Evolutionary conservation across 2,888 invertebrate genomes (phyloP), one percentile per base, ranked within the genome.

Genomic region (Phorcus lineatus): DNA sequence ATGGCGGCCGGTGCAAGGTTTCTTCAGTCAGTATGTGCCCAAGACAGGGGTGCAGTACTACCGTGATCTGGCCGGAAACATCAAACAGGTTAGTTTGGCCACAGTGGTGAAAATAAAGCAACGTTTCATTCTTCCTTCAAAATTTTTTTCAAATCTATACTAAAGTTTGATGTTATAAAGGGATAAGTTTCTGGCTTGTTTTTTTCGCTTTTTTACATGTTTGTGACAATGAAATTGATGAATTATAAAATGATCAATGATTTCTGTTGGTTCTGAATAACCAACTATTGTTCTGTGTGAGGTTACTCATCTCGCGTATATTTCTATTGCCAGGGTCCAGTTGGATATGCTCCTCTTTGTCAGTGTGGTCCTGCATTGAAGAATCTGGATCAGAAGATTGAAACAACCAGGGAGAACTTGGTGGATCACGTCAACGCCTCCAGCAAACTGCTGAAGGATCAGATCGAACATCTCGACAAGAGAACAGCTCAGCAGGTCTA

Each of bases 291-390:
- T n/a, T n/a, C n/a, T n/a, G n/a, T n/a, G n/a, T n/a, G n/a, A n/a
- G n/a, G n/a, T n/a, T 31, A 3, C 17, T 75, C n/a, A 75, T n/a
- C 22, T 0, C 13, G 36, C 16, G 47, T 24, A 55, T 66, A 9
- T 81, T 54, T 74, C 89, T 88, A 0, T 47, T 13, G 47, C 13
- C 87, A 94, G 94, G 98, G 98, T 0, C 98, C 98, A 0, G 96
- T 98, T n/a, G 98, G 98, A 1, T 92, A 91, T 81, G 88, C 91
- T 1, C 92, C 92, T 0, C 96, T 97, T 1, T 97, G 97, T 0
- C 97, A 97, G 92, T 98, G 98, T 92, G 97, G 97, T 0, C 98
- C 98, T 0, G 96, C 97, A 93, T 96, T 98, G 91, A 95, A 96
- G 83, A 96, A 97, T 86, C 95, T 98, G 93, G 97, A 98, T 91